Percentiles rank a stretch among this genome's conserved stretches.
Conservation (phyloP, 1,140 invertebrate species). For the Ephestia elutella region DNA sequence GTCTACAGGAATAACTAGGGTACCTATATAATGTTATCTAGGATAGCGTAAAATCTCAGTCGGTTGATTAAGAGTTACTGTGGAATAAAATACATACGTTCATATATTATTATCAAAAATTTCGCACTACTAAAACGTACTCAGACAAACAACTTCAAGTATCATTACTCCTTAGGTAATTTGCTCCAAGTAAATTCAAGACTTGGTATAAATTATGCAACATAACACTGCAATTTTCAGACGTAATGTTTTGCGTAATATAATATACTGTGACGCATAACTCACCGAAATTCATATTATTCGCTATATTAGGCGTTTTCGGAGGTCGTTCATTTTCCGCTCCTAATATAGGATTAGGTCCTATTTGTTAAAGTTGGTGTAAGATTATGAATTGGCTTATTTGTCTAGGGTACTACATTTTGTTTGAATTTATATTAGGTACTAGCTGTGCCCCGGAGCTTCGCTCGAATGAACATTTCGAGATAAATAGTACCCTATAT, state of each 20-base stretch:
- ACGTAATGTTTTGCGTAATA: conserved; percentile 10
- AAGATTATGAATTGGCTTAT: background rate
- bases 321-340: background rate
- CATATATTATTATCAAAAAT: too few species aligned
- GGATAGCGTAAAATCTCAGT: too few species aligned
- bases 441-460: too few species aligned
- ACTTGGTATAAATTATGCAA: conserved; percentile 11
- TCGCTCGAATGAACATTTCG: too few species aligned
- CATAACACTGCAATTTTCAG: conserved; percentile 9
- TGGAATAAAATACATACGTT: too few species aligned
- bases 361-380: background rate
- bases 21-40: too few species aligned
- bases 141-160: background rate
- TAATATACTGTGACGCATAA: conserved; percentile 8
- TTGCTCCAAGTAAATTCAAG: background rate
- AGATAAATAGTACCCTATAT: too few species aligned
- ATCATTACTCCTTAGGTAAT: background rate
- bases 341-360: background rate
- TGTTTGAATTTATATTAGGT: too few species aligned
- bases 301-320: background rate
- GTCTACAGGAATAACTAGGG: too few species aligned
- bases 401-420: too few species aligned
- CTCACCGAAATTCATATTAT: conserved; percentile 7
- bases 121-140: background rate
- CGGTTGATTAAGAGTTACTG: too few species aligned